These are phyloP conservation scores for Isaurus tuberculatus DNA, from an alignment of 92 coral and sea anemone species.

Conservation along the genomic window DNA sequence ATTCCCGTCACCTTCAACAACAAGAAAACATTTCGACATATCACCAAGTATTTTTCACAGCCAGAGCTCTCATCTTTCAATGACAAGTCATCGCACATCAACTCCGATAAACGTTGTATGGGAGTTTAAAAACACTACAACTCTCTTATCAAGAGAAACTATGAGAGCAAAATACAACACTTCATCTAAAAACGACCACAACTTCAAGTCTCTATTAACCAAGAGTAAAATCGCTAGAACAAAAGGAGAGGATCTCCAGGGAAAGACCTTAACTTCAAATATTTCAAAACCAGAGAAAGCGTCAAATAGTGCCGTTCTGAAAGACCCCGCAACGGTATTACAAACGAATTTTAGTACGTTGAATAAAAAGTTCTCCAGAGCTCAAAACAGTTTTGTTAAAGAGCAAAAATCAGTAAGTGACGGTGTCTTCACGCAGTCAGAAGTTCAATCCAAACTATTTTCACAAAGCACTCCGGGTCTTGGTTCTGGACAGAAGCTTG, in stretches of 20 bases:
- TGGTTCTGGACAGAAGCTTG: background rate
- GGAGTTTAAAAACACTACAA: background rate
- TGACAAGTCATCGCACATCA: background rate
- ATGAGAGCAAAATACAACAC: background rate
- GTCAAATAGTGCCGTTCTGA: background rate
- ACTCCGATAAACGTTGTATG: background rate
- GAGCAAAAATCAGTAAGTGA: background rate
- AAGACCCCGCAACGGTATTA: background rate
- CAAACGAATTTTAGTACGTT: background rate
- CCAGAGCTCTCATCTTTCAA: background rate
- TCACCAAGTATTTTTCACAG: background rate
- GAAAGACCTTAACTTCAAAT: background rate
- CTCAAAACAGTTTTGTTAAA: background rate
- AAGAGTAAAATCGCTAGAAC: background rate
- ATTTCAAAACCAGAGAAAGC: background rate
- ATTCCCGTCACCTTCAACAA: slow-evolving; percentile 3
- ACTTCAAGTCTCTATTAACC: background rate
- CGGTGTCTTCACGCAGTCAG: background rate
- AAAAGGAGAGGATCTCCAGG: background rate
- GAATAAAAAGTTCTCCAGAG: background rate
- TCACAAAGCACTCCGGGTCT: background rate
- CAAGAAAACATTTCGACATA: background rate
- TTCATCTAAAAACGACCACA: background rate
- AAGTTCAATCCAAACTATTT: background rate
- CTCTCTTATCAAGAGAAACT: background rate